Percentiles rank a stretch among this genome's conserved stretches.
These are phyloP conservation scores for Lerista edwardsae DNA, from an alignment of 2,797 vertebrate species.

Conservation along the genomic window DNA sequence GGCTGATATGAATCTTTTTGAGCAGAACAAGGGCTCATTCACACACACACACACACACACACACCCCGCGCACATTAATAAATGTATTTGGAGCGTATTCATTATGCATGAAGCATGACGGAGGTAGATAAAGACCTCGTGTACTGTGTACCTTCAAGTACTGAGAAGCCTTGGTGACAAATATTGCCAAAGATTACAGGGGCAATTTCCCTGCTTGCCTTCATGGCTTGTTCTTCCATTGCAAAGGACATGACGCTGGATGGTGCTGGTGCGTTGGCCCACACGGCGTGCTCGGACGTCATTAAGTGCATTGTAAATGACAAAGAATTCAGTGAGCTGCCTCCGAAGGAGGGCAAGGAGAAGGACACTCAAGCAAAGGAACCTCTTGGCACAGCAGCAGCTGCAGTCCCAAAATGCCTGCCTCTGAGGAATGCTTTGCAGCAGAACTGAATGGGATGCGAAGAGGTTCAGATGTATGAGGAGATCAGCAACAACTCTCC, in stretches of 20 bases:
- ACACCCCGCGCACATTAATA: constrained; percentile 67
- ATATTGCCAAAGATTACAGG: constrained; percentile 58
- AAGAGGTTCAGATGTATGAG: no score
- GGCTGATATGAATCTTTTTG: constrained; percentile 46
- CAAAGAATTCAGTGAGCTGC: no score
- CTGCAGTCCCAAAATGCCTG: no score
- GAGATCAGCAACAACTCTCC: no score
- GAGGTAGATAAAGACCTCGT: constrained; percentile 50
- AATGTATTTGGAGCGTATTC: constrained; percentile 68
- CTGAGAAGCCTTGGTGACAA: constrained; percentile 61
- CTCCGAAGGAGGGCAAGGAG: no score
- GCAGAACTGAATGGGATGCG: no score
- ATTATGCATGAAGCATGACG: constrained; percentile 69
- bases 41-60: no score
- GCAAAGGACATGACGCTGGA: constrained; percentile 49
- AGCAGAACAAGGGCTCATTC: constrained; percentile 27
- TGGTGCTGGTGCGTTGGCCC: constrained; percentile 47
- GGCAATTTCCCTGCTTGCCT: constrained; percentile 51
- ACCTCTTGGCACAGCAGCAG: no score
- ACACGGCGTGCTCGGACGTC: constrained; percentile 24
- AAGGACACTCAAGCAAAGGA: no score
- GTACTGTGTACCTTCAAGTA: constrained; percentile 57
- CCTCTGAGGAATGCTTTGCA: no score
- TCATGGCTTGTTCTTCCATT: constrained; percentile 42
- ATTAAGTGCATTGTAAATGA: no score